Evolutionary conservation across 2,888 invertebrate genomes (phyloP), one percentile per base, ranked within the genome.

Genomic region (Cordylochernes scorpioides): DNA sequence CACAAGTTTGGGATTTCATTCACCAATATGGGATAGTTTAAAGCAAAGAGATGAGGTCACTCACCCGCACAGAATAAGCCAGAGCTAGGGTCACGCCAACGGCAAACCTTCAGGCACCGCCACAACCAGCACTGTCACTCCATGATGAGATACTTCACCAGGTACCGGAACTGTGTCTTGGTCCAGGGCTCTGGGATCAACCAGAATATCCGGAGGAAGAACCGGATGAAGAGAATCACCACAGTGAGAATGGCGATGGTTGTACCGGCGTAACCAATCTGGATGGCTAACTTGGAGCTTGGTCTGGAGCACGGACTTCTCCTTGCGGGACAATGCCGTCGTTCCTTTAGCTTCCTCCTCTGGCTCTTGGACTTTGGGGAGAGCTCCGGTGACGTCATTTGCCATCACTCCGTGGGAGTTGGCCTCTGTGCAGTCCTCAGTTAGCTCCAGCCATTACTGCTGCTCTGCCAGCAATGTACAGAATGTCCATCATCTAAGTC

Each of bases 51-150:
- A n/a, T n/a, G n/a, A n/a, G n/a, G n/a, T n/a, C n/a, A n/a, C n/a
- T n/a, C n/a, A n/a, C n/a, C n/a, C n/a, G n/a, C n/a, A n/a, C 97
- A 46, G 94, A 97, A 57, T 99, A 99, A 46, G 97, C 97, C 45
- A 97, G 65, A 5, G 94, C 88, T 35, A 99, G 64, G 14, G 97
- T 97, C 46, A 97, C 97, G 51, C 97, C 38, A 99, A 62, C 41
- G 97, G 97, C 48, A 99, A 63, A 46, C 97, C 97, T 59, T 99
- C 97, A 28, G 97, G 97, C 40, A 97, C 97, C 38, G 97, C 97
- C 33, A 97, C 97, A 36, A 97, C 97, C 41, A 99, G 67, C 44
- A 97, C 94, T 34, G 97, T 97, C 33, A 97, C 97, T 68, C 97
- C 97, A 97, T 97, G 61, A 99, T 99, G 50, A 97, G 68, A 62